Conservation (phyloP, 2,797 vertebrate species). For the Karalla daura region DNA sequence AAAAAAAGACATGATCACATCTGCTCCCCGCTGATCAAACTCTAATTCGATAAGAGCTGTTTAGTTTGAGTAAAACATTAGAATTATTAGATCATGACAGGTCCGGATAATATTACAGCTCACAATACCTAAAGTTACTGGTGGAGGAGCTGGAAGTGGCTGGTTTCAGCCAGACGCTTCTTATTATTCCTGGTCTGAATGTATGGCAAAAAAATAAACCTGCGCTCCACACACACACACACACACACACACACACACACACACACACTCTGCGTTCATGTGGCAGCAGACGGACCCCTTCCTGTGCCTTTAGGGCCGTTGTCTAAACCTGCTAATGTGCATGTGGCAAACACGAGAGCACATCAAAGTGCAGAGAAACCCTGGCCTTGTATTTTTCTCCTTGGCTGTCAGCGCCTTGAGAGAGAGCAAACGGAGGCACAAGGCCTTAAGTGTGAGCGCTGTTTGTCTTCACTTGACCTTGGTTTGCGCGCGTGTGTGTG, state of each 20-base stretch:
- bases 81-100: too few relatives aligned
- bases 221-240: conserved; percentile 12
- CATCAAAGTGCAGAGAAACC: conserved; percentile 55
- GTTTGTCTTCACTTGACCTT: conserved; percentile 78
- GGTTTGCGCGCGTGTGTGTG: conserved; percentile 15
- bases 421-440: conserved; percentile 67
- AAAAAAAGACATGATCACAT: too few relatives aligned
- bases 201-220: too few relatives aligned
- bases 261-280: background rate
- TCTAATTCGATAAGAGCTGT: too few relatives aligned
- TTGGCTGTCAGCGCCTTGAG: conserved; percentile 64
- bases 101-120: too few relatives aligned
- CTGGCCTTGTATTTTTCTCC: conserved; percentile 47
- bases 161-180: background rate
- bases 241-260: background rate
- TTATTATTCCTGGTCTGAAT: background rate
- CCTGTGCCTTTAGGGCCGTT: conserved; percentile 22
- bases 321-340: conserved; percentile 48
- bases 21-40: too few relatives aligned
- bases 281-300: conserved; percentile 30
- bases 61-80: too few relatives aligned
- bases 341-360: conserved; percentile 57
- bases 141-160: too few relatives aligned
- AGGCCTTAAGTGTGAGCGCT: conserved; percentile 63
- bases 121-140: too few relatives aligned